Base-by-base conservation (phyloP, 2,888 invertebrate genomes). In the Acleris emargana region DNA sequence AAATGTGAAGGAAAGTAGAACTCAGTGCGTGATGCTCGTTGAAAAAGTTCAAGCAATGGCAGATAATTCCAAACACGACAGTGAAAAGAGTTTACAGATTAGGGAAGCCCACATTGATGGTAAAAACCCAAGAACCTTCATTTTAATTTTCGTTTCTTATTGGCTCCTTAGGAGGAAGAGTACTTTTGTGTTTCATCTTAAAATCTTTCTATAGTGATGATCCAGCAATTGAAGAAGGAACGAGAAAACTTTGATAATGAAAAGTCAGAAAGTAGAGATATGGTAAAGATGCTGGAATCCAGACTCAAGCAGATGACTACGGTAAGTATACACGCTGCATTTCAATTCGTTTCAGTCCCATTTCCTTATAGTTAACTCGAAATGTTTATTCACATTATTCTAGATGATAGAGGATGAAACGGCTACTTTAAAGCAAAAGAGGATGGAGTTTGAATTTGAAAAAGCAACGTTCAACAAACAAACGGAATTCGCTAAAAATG, bases 381-480 rank as follows among this genome's bases (percentile, higher is more conserved):
- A 58, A 50, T 51, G 49, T 61, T n/a, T 60, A 20, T 62, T 58
- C 6, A 4, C 42, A 52, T 38, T 20, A 52, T 77, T 75, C 18
- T 64, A 93, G 93, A 86, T 86, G 80, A 83, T 93, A 9, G 93
- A 93, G 75, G 93, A 91, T 76, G 93, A 93, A 67, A 79, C 89
- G 2, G 76, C 78, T 16, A 62, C 77, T 1, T 76, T 95, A 20
- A 94, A 94, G 73, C 94, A 94, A 77, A 94, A 94, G 73, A 91
- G 92, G 72, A 92, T 94, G 81, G 94, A 93, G 64, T 88, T 95
- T 72, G 93, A 94, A 62, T 94, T 94, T 62, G 93, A 94, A 80
- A 93, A 93, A 62, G 91, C 94, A n/a, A 94, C 94, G 1, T 91
- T 94, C 54, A 93, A 90, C 72, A 91, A 94, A 71, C 94, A 95